A percentile compares a stretch with the other conserved stretches of the same genome.
These are phyloP conservation scores for Chelonus formosanus DNA, from an alignment of 2,888 invertebrate species.

Conservation along the genomic window DNA sequence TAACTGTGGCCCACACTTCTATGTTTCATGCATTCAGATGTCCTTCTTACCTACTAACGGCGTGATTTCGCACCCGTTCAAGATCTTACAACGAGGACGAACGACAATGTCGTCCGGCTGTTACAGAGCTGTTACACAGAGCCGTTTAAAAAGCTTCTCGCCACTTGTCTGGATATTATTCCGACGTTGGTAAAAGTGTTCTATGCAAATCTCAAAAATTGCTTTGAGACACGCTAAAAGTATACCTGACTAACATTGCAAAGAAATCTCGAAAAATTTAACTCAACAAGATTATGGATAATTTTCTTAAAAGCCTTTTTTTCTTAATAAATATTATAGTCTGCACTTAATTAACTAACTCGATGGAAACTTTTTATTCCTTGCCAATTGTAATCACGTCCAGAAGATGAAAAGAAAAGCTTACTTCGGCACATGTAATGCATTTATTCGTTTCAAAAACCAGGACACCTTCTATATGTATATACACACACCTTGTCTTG, in stretches of 20 bases:
- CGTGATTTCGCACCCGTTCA: neutral
- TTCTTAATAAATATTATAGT: too few species aligned
- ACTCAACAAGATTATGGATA: too few species aligned
- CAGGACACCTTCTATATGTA: conserved; percentile 10
- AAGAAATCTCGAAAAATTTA: too few species aligned
- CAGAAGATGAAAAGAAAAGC: conserved; percentile 19
- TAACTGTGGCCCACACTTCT: conserved; percentile 42
- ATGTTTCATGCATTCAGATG: conserved; percentile 59
- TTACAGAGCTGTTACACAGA: conserved; percentile 47
- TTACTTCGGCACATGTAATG: conserved; percentile 32
- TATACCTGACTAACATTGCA: neutral
- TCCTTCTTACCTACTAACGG: conserved; percentile 50
- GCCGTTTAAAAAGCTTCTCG: conserved; percentile 50
- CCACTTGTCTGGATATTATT: conserved; percentile 48
- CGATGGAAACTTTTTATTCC: conserved; percentile 4
- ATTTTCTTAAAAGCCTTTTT: too few species aligned
- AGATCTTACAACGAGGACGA: conserved; percentile 23
- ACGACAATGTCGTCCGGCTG: conserved; percentile 46
- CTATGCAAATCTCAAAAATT: conserved; percentile 51
- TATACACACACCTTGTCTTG: conserved; percentile 33
- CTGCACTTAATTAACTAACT: too few species aligned
- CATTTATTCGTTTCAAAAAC: conserved; percentile 39
- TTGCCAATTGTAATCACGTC: neutral
- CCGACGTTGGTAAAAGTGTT: conserved; percentile 35
- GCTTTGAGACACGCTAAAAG: conserved; percentile 30